A percentile compares a stretch with the other conserved stretches of the same genome.
Conservation (phyloP, 2,113 vertebrate species). For the Poeciliopsis prolifica region DNA sequence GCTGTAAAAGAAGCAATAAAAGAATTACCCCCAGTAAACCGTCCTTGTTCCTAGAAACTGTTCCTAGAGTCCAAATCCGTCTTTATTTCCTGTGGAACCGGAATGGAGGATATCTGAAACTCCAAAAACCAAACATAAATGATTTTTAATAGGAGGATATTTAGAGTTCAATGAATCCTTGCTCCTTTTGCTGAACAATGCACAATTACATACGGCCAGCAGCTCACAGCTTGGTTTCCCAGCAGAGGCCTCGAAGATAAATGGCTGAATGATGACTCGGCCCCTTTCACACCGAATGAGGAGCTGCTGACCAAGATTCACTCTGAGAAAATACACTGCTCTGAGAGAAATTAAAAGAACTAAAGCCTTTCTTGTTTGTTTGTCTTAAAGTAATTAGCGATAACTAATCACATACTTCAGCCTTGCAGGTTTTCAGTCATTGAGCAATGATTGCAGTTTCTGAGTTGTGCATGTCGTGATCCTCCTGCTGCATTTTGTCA, state of each 20-base stretch:
- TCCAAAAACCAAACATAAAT: neutral
- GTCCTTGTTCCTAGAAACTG: neutral
- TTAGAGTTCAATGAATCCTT: no score
- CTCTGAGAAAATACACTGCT: neutral
- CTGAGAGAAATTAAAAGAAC: neutral
- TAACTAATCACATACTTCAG: neutral
- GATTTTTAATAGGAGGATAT: neutral
- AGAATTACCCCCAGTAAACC: neutral
- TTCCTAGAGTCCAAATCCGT: neutral
- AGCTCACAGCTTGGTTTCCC: neutral
- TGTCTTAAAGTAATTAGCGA: neutral
- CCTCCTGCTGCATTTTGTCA: constrained; percentile 21
- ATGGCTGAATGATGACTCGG: neutral
- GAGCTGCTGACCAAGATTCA: neutral
- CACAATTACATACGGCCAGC: neutral
- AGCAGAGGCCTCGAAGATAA: constrained; percentile 4
- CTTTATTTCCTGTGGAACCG: neutral
- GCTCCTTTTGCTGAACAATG: neutral
- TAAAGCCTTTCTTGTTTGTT: neutral
- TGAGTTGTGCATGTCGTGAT: constrained; percentile 33
- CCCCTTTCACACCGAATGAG: neutral
- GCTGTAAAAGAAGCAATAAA: neutral
- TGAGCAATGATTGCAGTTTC: neutral
- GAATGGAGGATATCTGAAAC: neutral
- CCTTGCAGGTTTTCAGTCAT: neutral